Percentiles rank a stretch among this genome's conserved stretches.
These are phyloP conservation scores for Cyanoramphus novaezelandiae DNA, from an alignment of 2,113 vertebrate species.

Conservation along the genomic window DNA sequence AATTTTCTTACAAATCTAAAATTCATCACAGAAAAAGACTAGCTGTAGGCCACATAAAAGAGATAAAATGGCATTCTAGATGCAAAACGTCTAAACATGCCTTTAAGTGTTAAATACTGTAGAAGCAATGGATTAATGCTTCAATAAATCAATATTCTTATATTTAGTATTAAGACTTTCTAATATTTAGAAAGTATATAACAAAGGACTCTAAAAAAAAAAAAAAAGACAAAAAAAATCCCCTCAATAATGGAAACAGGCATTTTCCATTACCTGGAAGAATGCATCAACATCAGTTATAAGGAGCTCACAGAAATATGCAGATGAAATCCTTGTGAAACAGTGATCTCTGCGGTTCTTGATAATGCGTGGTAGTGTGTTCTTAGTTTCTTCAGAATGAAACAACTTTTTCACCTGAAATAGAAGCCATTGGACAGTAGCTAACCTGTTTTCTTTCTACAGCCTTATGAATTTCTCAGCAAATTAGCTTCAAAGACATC, in stretches of 20 bases:
- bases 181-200: not conserved
- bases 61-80: not conserved
- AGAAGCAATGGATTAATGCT: not conserved
- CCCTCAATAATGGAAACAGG: not conserved
- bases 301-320: not conserved
- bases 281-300: not conserved
- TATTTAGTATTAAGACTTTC: not conserved
- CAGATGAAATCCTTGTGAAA: not conserved
- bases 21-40: not conserved
- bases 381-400: slow-evolving; percentile 2
- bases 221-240: not conserved
- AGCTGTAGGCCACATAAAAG: not conserved
- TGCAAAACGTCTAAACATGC: not conserved
- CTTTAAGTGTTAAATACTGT: not conserved
- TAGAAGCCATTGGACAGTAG: slow-evolving; percentile 34
- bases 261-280: not conserved
- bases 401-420: slow-evolving; percentile 12
- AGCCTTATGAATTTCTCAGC: not conserved
- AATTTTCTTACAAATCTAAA: not conserved
- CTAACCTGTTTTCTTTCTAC: slow-evolving; percentile 15
- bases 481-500: slow-evolving; percentile 35
- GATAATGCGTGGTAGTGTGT: not conserved
- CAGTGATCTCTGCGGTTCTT: not conserved
- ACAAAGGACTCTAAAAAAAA: not conserved
- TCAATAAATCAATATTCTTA: not conserved